Percentiles rank a stretch among this genome's conserved stretches.
These are phyloP conservation scores for Cottus gobio DNA, from an alignment of 2,113 vertebrate genomes.

Conservation along the genomic window DNA sequence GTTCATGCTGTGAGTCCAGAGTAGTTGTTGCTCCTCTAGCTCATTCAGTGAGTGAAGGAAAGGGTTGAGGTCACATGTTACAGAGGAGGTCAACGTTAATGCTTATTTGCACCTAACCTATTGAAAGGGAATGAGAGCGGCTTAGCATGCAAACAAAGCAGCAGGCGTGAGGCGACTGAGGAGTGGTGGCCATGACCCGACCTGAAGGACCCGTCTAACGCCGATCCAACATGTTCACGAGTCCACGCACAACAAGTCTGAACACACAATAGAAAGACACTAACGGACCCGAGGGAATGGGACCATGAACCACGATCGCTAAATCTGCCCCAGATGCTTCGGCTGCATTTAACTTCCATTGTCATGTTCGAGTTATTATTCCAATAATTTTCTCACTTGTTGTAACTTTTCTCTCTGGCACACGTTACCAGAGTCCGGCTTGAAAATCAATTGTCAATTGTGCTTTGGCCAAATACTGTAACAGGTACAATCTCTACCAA, in stretches of 20 bases:
- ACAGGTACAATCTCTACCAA: neutral
- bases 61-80: neutral
- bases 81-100: no score
- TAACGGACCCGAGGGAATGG: neutral
- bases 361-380: neutral
- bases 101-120: neutral
- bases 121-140: neutral
- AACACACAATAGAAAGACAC: neutral
- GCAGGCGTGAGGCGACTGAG: neutral
- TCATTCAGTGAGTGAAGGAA: neutral
- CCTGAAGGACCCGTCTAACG: neutral
- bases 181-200: neutral
- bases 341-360: neutral
- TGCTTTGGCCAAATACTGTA: neutral
- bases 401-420: neutral
- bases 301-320: neutral
- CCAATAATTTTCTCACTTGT: neutral
- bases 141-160: conserved; percentile 13
- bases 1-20: neutral
- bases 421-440: neutral
- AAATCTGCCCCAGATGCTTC: neutral
- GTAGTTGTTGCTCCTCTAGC: neutral
- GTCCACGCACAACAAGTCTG: neutral
- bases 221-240: neutral
- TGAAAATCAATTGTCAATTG: conserved; percentile 10